Percentiles rank a stretch among this genome's conserved stretches.
Conservation (phyloP, 2,888 invertebrate species). For the Noctua fimbriata region DNA sequence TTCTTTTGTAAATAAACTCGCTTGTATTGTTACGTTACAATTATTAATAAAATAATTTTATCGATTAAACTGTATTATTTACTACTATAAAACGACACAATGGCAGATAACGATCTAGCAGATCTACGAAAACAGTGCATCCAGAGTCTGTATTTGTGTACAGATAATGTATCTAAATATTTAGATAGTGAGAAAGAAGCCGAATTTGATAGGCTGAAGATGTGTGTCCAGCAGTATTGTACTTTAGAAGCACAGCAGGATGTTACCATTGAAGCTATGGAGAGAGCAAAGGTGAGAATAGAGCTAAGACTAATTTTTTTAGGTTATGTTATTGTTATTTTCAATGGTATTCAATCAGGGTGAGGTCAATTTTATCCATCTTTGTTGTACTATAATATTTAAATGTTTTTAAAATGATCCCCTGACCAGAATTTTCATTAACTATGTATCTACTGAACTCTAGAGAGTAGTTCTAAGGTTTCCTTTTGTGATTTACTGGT, state of each 20-base stretch:
- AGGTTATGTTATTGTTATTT: conserved; percentile 27
- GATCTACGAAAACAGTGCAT: conserved; percentile 84
- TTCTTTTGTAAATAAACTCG: conserved; percentile 23
- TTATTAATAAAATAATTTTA: not conserved
- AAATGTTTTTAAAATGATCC: not conserved
- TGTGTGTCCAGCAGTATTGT: conserved; percentile 81
- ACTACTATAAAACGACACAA: conserved; percentile 27
- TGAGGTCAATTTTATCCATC: not conserved
- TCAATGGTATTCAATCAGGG: not conserved
- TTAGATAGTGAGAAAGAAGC: conserved; percentile 80
- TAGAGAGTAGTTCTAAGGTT: not conserved
- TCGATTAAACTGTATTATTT: not conserved
- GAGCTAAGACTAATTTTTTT: not conserved
- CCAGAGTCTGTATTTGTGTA: conserved; percentile 81
- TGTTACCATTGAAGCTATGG: conserved; percentile 81
- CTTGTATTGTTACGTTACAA: not conserved
- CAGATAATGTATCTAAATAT: conserved; percentile 84
- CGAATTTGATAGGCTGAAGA: conserved; percentile 78
- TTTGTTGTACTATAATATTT: not conserved
- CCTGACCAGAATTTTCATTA: not conserved
- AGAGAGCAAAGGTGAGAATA: conserved; percentile 76
- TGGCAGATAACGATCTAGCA: conserved; percentile 79
- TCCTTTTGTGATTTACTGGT: not conserved
- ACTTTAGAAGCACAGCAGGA: conserved; percentile 80
- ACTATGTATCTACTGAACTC: not conserved